phyloP scores from a whole-genome alignment of 2,888 invertebrate species.

The Dryadula phaetusa region DNA sequence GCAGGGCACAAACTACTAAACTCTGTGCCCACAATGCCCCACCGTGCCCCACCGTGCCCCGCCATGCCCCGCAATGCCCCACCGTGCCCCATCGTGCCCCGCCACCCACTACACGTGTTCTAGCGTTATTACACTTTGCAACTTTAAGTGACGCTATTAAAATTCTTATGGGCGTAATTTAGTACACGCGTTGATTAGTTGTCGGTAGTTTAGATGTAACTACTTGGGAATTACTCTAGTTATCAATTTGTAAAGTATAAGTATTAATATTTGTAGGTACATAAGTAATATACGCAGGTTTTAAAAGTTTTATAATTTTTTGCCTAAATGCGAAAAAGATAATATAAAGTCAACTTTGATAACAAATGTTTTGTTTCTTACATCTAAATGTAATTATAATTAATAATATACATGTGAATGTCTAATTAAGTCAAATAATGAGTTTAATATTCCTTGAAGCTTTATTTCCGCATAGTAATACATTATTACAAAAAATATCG shows the following conservation, averaged over 20 bases:
- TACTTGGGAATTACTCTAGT: slow-evolving; percentile 8
- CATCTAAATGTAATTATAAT: too few relatives aligned
- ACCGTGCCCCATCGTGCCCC: not conserved
- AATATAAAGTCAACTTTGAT: too few relatives aligned
- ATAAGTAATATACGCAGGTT: too few relatives aligned
- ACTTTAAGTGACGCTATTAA: slow-evolving; percentile 18
- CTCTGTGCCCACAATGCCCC: not conserved
- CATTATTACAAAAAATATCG: too few relatives aligned
- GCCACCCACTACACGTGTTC: slow-evolving; percentile 6
- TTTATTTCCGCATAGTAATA: too few relatives aligned
- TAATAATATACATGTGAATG: too few relatives aligned
- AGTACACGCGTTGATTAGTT: slow-evolving; percentile 15
- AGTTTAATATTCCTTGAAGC: too few relatives aligned
- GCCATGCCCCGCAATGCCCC: not conserved
- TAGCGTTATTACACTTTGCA: slow-evolving; percentile 15
- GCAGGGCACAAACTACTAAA: not conserved
- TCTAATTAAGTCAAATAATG: too few relatives aligned
- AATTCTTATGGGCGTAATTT: slow-evolving; percentile 20
- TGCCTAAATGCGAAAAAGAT: too few relatives aligned
- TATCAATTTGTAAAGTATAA: not conserved
- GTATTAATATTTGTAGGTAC: too few relatives aligned
- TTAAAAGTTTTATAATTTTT: too few relatives aligned
- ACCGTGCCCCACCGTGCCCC: not conserved
- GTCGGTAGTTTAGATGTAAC: slow-evolving; percentile 16
- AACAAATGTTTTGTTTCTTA: too few relatives aligned